phyloP scores from a whole-genome alignment of 2,113 vertebrate genomes.

The Tenebrosternarchus preto region DNA sequence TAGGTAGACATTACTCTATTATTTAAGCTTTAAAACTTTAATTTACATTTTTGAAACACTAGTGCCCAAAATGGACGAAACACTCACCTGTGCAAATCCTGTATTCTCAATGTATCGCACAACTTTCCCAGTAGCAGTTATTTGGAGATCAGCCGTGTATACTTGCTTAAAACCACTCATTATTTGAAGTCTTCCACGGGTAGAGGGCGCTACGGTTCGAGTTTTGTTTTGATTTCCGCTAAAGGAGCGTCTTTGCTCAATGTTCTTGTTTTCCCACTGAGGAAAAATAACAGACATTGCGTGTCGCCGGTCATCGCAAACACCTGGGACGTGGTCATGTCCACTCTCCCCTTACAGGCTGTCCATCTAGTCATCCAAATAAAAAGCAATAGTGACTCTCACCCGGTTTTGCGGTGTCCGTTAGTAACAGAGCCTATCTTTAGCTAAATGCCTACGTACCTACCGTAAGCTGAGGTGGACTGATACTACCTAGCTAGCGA shows the following conservation, averaged over 20 bases:
- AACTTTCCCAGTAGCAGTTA: not conserved
- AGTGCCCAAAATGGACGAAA: too few relatives aligned
- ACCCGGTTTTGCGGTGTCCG: too few relatives aligned
- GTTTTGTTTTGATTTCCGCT: not conserved
- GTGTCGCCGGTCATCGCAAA: not conserved
- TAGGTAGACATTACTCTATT: too few relatives aligned
- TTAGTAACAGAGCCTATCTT: too few relatives aligned
- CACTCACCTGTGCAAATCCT: too few relatives aligned
- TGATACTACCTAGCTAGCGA: not conserved
- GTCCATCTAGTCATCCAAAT: too few relatives aligned
- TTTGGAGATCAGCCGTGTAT: not conserved
- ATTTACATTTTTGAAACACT: too few relatives aligned
- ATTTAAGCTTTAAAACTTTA: too few relatives aligned
- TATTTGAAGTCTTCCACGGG: conserved; percentile 31
- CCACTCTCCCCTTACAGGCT: too few relatives aligned
- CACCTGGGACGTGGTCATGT: not conserved
- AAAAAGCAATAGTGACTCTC: too few relatives aligned
- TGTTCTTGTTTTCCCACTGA: conserved; percentile 18
- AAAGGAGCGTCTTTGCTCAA: conserved; percentile 25
- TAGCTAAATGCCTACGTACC: too few relatives aligned
- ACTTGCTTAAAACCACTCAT: not conserved
- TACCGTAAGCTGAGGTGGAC: conserved; percentile 11
- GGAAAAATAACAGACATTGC: conserved; percentile 2
- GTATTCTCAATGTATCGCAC: too few relatives aligned
- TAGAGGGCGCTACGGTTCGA: conserved; percentile 13